Conservation (phyloP, 1,140 invertebrate species). For the Micrasema minimum region DNA sequence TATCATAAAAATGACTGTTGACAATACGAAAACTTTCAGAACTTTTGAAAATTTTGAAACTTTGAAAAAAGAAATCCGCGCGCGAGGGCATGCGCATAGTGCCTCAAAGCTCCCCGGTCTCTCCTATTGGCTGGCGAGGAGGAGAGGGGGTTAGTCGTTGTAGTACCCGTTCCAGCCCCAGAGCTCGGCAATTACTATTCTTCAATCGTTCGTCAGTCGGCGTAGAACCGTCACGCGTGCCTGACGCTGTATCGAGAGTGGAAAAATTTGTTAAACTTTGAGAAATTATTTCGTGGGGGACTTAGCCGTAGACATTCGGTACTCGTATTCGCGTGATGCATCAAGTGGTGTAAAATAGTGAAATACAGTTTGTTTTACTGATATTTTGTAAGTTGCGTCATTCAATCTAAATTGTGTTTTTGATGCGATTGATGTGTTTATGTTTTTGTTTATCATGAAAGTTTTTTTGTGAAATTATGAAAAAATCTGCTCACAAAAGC, state of each 20-base stretch:
- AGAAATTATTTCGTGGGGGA: constrained; percentile 25
- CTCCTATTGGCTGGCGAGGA: constrained; percentile 14
- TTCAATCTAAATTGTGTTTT: not conserved
- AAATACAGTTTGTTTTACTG: not conserved
- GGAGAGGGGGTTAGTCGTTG: not conserved
- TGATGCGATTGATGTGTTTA: not conserved
- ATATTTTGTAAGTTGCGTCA: constrained; percentile 12
- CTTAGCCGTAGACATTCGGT: not conserved
- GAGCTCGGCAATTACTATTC: constrained; percentile 15
- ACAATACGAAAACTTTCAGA: no score
- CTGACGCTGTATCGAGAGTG: not conserved
- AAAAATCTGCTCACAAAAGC: no score
- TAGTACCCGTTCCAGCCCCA: no score
- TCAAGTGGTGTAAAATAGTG: constrained; percentile 12
- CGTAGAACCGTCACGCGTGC: constrained; percentile 13
- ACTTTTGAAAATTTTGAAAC: constrained; percentile 15
- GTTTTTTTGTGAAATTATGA: constrained; percentile 1
- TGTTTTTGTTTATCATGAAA: constrained; percentile 10
- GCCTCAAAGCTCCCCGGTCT: not conserved
- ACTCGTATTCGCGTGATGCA: constrained; percentile 10
- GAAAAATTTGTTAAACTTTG: not conserved
- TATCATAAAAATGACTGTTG: no score
- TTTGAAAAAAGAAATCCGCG: constrained; percentile 7
- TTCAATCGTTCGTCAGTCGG: constrained; percentile 16
- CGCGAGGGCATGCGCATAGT: not conserved